Evolutionary conservation across 2,113 vertebrate genomes (phyloP).

Genomic region (Stigmatopora nigra): DNA sequence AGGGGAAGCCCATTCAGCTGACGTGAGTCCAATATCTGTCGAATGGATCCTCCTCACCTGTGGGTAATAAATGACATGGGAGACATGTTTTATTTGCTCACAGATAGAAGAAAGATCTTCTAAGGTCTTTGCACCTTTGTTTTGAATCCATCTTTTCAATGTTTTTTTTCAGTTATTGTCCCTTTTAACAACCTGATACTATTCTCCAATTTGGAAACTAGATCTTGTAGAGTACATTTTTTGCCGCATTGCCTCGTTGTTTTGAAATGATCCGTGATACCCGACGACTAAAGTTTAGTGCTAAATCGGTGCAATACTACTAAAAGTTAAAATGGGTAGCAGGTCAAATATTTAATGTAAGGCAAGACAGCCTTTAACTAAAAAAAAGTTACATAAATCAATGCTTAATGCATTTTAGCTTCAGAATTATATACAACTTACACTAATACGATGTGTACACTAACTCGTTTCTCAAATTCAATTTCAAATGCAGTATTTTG

Average conservation of each 20-base stretch:
- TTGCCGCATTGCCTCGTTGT: too few relatives aligned
- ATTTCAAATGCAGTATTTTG: not conserved
- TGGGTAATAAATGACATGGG: slow-evolving; percentile 10
- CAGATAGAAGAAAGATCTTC: slow-evolving; percentile 10
- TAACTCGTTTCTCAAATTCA: not conserved
- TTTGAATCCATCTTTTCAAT: slow-evolving; percentile 2
- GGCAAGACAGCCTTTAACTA: not conserved
- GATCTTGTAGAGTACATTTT: too few relatives aligned
- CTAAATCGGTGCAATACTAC: too few relatives aligned
- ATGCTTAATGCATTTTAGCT: not conserved
- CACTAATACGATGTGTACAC: not conserved
- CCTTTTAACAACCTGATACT: not conserved
- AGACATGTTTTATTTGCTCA: slow-evolving; percentile 14
- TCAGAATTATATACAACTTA: not conserved
- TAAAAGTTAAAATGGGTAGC: not conserved
- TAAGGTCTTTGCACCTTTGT: slow-evolving; percentile 5
- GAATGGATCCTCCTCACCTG: slow-evolving; percentile 13
- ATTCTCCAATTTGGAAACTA: too few relatives aligned
- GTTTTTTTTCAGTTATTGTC: not conserved
- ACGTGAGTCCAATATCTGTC: slow-evolving; percentile 19
- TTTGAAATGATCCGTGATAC: too few relatives aligned
- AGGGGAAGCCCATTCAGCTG: slow-evolving; percentile 1
- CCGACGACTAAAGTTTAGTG: too few relatives aligned
- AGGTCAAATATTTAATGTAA: not conserved
- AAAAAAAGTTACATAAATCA: not conserved